These are phyloP conservation scores for Crypturellus undulatus DNA, from an alignment of 2,113 vertebrate genomes.

Conservation along the genomic window DNA sequence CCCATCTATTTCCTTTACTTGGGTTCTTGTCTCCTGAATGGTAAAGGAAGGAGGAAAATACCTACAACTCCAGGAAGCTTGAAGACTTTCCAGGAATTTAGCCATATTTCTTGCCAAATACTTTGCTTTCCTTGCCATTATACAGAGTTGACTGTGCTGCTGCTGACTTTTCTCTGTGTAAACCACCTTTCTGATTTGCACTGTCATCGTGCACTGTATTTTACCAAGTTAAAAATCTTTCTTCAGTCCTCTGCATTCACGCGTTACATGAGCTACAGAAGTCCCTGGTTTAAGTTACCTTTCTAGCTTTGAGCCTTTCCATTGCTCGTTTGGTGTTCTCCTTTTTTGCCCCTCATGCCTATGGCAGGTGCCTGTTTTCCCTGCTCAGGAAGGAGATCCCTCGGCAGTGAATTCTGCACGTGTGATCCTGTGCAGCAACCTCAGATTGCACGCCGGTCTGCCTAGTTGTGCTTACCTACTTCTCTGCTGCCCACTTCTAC, in stretches of 20 bases:
- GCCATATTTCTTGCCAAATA: background rate
- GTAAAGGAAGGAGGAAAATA: background rate
- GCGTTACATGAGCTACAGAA: background rate
- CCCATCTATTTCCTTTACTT: background rate
- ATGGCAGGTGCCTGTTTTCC: background rate
- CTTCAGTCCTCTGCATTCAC: background rate
- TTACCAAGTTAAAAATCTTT: background rate
- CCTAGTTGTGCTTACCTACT: background rate
- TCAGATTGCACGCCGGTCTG: background rate
- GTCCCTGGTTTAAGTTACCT: background rate
- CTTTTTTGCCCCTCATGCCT: background rate
- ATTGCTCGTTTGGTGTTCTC: background rate
- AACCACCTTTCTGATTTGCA: background rate
- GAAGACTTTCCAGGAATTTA: background rate
- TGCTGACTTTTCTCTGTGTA: background rate
- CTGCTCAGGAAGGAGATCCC: background rate
- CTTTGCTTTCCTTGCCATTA: background rate
- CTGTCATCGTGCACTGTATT: background rate
- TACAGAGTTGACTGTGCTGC: background rate
- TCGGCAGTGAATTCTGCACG: accelerated
- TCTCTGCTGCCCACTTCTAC: background rate
- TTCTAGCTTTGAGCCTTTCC: background rate
- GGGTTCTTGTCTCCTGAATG: background rate
- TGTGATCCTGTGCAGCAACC: background rate
- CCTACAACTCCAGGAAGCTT: background rate